These are phyloP conservation scores for Xanthia icteritia DNA, from an alignment of 2,888 invertebrate genomes.

Conservation along the genomic window DNA sequence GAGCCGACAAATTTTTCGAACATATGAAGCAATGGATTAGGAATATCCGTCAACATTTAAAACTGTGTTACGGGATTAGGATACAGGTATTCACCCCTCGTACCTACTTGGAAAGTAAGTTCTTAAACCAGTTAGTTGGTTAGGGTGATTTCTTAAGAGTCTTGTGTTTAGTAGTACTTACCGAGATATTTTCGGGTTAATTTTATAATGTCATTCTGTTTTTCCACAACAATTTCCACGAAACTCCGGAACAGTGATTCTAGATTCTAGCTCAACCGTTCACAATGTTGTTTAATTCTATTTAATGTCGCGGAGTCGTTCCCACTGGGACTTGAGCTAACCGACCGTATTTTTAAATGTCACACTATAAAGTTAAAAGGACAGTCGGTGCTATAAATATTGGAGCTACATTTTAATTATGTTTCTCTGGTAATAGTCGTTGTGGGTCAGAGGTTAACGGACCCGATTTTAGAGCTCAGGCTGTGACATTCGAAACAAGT, in stretches of 20 bases:
- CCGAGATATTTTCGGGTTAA: no score
- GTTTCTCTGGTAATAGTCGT: neutral
- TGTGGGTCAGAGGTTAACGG: neutral
- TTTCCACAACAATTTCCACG: no score
- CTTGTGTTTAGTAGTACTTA: no score
- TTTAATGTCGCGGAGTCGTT: conserved; percentile 20
- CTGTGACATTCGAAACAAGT: neutral
- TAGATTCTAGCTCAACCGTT: conserved; percentile 1
- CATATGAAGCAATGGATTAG: no score
- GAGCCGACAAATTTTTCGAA: no score
- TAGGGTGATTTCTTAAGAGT: no score
- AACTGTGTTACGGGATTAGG: no score
- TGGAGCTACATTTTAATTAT: conserved; percentile 30
- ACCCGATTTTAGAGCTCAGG: neutral
- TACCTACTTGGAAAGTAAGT: no score
- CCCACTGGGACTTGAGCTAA: conserved; percentile 23
- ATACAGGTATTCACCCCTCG: no score
- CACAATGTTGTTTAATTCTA: conserved; percentile 35
- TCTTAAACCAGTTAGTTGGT: no score
- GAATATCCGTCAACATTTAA: no score
- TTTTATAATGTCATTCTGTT: no score
- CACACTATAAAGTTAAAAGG: conserved; percentile 21
- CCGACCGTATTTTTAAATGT: conserved; percentile 39
- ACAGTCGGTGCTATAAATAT: conserved; percentile 26
- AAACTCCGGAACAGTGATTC: neutral